Evolutionary conservation across 2,888 invertebrate genomes (phyloP), one percentile per base, ranked within the genome.

Genomic region (Torymus auratus): DNA sequence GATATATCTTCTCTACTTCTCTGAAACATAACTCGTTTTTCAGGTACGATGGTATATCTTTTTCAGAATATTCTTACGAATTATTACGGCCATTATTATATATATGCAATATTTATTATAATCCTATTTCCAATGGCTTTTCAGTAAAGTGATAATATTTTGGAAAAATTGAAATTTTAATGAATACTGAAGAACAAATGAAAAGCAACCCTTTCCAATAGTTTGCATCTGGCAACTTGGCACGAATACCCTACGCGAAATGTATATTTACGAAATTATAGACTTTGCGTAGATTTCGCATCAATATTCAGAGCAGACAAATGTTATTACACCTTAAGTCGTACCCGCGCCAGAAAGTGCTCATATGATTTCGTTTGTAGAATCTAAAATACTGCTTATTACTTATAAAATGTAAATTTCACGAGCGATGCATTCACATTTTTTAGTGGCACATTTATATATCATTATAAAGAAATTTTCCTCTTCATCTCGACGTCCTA

Each of bases 181-280:
- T n/a, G 55, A 56, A 68, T 56, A 41, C 52, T 71, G 4, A 10
- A 50, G 50, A 52, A 56, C 12, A 69, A 56, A 61, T 53, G 23
- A 62, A 28, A n/a, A 55, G n/a, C 50, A 10, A 56, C 17, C 17
- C 56, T 17, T 52, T 15, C 4, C 20, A 15, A n/a, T 23, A 23
- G 15, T 62, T 73, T 64, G 53, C 12, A 62, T 2, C 20, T 7
- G 41, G 20, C 14, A 28, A 17, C 41, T 55, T 41, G 55, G 17
- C 13, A 53, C 60, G 1, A 17, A 14, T 15, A n/a, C n/a, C 50
- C 50, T 13, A 7, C n/a, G 11, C 11, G 74, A 65, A 67, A 58
- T 58, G 15, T 65, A 28, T 67, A 74, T 67, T 67, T 60, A 60
- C 13, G 17, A 75, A 75, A 61, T 75, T 68, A 68, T 53, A 61